Conservation (phyloP, 2,797 vertebrate genomes). For the Enoplosus armatus region DNA sequence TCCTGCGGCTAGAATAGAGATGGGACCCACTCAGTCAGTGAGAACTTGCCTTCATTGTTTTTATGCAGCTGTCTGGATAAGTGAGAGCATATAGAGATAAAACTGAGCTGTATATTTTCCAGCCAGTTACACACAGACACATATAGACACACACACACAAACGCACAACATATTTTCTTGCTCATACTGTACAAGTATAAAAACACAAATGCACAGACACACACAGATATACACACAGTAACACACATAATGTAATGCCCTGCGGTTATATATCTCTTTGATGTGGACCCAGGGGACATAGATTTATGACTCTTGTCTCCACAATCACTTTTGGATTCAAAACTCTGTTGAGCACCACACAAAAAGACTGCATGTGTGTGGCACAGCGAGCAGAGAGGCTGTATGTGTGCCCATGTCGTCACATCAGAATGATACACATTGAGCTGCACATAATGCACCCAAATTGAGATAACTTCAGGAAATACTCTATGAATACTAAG, state of each 20-base stretch:
- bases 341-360: slow-evolving; percentile 56
- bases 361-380: slow-evolving; percentile 47
- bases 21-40: slow-evolving; percentile 29
- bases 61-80: slow-evolving; percentile 62
- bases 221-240: slow-evolving; percentile 31
- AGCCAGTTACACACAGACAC: slow-evolving; percentile 33
- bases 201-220: slow-evolving; percentile 18
- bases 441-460: slow-evolving; percentile 55
- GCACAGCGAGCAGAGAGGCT: slow-evolving; percentile 34
- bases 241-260: slow-evolving; percentile 61
- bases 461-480: slow-evolving; percentile 52
- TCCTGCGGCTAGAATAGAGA: slow-evolving; percentile 38
- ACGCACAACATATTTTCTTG: slow-evolving; percentile 21
- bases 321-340: slow-evolving; percentile 78
- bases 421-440: slow-evolving; percentile 65
- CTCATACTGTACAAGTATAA: slow-evolving; percentile 14
- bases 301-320: slow-evolving; percentile 79
- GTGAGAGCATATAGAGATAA: slow-evolving; percentile 51
- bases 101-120: slow-evolving; percentile 52
- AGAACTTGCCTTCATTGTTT: slow-evolving; percentile 56
- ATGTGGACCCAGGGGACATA: slow-evolving; percentile 61
- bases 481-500: slow-evolving; percentile 60
- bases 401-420: slow-evolving; percentile 51
- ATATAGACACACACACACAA: slow-evolving; percentile 14
- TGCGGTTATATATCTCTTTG: slow-evolving; percentile 64